phyloP scores from a whole-genome alignment of 2,888 invertebrate genomes.

The Cryptops parisi region DNA sequence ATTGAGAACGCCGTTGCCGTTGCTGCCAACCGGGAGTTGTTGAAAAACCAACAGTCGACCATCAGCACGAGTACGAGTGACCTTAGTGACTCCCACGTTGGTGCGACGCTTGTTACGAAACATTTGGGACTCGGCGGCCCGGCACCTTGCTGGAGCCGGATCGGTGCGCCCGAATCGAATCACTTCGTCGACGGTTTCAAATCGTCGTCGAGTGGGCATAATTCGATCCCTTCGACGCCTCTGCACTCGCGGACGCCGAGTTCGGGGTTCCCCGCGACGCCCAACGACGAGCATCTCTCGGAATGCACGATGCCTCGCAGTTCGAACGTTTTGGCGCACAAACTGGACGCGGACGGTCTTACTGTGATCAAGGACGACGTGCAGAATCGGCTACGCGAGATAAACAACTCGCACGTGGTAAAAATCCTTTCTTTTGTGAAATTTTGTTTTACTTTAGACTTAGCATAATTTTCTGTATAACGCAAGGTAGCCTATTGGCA shows the following conservation, averaged over 20 bases:
- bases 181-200: slow-evolving; percentile 9
- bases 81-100: slow-evolving; percentile 15
- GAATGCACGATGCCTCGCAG: slow-evolving; percentile 14
- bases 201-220: slow-evolving; percentile 4
- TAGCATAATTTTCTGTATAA: no score
- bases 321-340: slow-evolving; percentile 23
- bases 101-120: not conserved
- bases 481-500: no score
- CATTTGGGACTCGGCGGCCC: slow-evolving; percentile 1
- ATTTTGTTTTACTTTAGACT: not conserved
- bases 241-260: slow-evolving; percentile 43
- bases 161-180: slow-evolving; percentile 1
- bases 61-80: slow-evolving; percentile 32
- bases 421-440: slow-evolving; percentile 16
- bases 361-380: slow-evolving; percentile 53
- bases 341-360: slow-evolving; percentile 55
- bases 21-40: not conserved
- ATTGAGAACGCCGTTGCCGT: not conserved
- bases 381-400: slow-evolving; percentile 63
- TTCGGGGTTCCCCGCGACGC: slow-evolving; percentile 43
- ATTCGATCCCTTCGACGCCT: slow-evolving; percentile 35
- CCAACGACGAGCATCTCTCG: slow-evolving; percentile 32
- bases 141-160: not conserved
- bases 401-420: slow-evolving; percentile 66
- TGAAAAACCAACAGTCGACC: slow-evolving; percentile 18